Evolutionary conservation across 2,797 vertebrate species (phyloP).

Genomic region (Lophius americanus): DNA sequence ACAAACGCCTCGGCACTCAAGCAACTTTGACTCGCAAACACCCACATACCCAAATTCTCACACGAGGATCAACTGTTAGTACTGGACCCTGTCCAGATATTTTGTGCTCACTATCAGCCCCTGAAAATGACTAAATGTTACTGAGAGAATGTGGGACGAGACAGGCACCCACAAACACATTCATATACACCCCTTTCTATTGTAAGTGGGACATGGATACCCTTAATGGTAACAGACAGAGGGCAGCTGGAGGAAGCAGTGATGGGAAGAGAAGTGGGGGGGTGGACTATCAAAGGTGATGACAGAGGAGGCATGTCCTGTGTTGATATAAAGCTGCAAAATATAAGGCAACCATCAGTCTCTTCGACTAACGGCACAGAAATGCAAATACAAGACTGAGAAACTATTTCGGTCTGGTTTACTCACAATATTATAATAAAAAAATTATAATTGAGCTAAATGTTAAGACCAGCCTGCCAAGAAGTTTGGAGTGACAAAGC

Average conservation of each 20-base stretch:
- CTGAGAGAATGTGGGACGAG: conserved; percentile 39
- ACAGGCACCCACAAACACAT: conserved; percentile 12
- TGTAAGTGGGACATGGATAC: conserved; percentile 74
- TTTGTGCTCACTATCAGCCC: conserved; percentile 44
- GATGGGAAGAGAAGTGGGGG: conserved; percentile 18
- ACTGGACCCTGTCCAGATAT: conserved; percentile 47
- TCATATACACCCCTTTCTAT: conserved; percentile 35
- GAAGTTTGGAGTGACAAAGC: not conserved
- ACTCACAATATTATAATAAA: not conserved
- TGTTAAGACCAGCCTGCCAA: not conserved
- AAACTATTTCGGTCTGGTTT: conserved; percentile 6
- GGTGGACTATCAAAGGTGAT: conserved; percentile 62
- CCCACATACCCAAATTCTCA: conserved; percentile 65
- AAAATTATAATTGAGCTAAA: not conserved
- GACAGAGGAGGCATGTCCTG: conserved; percentile 53
- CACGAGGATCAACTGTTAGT: conserved; percentile 70
- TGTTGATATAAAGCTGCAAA: conserved; percentile 33
- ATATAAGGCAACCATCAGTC: conserved; percentile 47
- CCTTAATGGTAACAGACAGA: conserved; percentile 78
- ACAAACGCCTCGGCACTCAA: conserved; percentile 67
- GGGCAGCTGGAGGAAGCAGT: conserved; percentile 44
- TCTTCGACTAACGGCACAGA: conserved; percentile 42
- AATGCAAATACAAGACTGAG: conserved; percentile 20
- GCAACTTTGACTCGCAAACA: conserved; percentile 70
- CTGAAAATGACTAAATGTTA: conserved; percentile 39